Base-by-base conservation (phyloP, 2,888 invertebrate species). In the Eueremaeus valkanovi region DNA sequence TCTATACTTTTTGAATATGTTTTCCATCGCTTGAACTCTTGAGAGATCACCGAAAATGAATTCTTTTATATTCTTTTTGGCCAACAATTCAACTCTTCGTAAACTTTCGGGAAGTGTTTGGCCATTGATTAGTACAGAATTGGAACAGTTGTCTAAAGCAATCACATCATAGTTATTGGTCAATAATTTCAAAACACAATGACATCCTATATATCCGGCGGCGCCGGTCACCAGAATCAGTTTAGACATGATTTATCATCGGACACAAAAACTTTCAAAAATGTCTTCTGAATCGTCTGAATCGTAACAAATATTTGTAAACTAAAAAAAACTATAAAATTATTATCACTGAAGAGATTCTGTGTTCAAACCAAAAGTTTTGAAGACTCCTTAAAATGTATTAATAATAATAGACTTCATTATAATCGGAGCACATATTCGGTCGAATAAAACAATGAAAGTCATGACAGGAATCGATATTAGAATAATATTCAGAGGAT, bases 121-220 rank as follows among this genome's bases (percentile, higher is more conserved):
- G 21, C 49, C 77, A 80, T 80, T 79, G 86, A 90, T 89, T 85
- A 86, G 86, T 81, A 88, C 89, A 58, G 93, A 89, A 85, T 96
- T 96, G 79, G 87, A 87, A 79, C 93, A 87, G 84, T 95, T 95
- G 85, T 97, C 96, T 78, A 95, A 87, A 21, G 92, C 92, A 76
- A 95, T 88, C 76, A 95, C 92, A 78, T 89, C 85, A 29, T 83
- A 88, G 82, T 93, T 93, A 0, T 92, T 93, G 78, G 92, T 88
- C 16, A 95, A 84, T 73, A 98, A 88, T 82, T 95, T 94, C 58
- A 97, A 88, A 29, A 95, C 90, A 77, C 93, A 92, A 82, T 98
- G 97, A 81, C 93, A 94, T 73, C 96, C 97, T 79, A 98, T 95
- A 85, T 95, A 98, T 18, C 97, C 97, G 11, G 96, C 96, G n/a